These are phyloP conservation scores for Nomada lathburiana DNA, from an alignment of 2,888 invertebrate genomes.

Conservation along the genomic window DNA sequence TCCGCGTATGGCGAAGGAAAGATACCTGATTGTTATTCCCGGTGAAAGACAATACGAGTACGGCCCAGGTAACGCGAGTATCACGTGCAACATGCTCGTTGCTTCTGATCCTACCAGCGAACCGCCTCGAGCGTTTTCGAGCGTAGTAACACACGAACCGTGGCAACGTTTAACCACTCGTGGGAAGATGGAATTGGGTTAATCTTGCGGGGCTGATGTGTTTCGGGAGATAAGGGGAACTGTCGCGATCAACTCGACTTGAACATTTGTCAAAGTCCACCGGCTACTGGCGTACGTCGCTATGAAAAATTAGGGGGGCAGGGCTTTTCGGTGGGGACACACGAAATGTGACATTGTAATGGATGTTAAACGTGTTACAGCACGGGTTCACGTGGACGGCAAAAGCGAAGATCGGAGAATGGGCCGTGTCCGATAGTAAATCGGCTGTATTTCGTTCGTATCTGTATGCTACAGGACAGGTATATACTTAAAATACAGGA, in stretches of 20 bases:
- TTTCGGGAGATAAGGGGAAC: conserved; percentile 38
- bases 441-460: conserved; percentile 6
- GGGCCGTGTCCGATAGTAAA: neutral
- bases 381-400: conserved; percentile 14
- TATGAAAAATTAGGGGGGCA: conserved; percentile 39
- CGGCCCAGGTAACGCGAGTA: conserved; percentile 65
- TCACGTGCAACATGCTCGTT: conserved; percentile 66
- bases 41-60: conserved; percentile 67
- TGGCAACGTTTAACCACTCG: conserved; percentile 48
- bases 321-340: neutral
- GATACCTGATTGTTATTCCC: conserved; percentile 64
- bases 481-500: neutral
- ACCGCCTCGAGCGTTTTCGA: conserved; percentile 58
- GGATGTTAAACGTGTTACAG: conserved; percentile 28
- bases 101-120: conserved; percentile 62
- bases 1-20: conserved; percentile 43
- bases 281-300: conserved; percentile 7
- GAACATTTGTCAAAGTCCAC: conserved; percentile 66
- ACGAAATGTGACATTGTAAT: conserved; percentile 19
- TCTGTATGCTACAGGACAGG: neutral
- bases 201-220: conserved; percentile 56
- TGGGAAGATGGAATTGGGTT: conserved; percentile 69
- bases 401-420: neutral
- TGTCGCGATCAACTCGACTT: conserved; percentile 19
- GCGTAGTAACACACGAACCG: conserved; percentile 48